Evolutionary conservation across 2,113 vertebrate species (phyloP).

Genomic region (Eolophus roseicapilla): DNA sequence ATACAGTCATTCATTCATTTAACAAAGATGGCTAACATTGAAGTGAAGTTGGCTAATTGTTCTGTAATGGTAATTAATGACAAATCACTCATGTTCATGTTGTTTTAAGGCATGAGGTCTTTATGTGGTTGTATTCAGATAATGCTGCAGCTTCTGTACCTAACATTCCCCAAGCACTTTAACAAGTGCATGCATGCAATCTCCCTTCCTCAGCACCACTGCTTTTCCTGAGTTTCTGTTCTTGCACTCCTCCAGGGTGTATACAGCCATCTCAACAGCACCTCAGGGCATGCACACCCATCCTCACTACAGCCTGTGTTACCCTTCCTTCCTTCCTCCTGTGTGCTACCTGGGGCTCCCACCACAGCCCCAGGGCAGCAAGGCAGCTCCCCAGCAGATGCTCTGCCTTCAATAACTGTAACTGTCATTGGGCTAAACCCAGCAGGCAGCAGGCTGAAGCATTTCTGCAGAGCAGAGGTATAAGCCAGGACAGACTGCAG

Average conservation of each 20-base stretch:
- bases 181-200: not conserved
- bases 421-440: not conserved
- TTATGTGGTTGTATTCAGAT: not conserved
- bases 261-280: not conserved
- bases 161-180: not conserved
- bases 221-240: not conserved
- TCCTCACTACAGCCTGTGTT: not conserved
- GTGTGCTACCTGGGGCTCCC: not conserved
- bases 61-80: not conserved
- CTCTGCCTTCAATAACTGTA: fast-evolving
- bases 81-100: not conserved
- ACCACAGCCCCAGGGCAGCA: not conserved
- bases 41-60: not conserved
- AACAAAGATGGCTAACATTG: not conserved
- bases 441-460: not conserved
- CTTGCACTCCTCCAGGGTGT: not conserved
- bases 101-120: not conserved
- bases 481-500: not conserved
- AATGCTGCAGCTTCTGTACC: not conserved
- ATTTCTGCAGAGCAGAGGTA: not conserved
- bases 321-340: not conserved
- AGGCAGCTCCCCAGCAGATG: no score
- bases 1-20: not conserved
- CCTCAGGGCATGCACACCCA: fast-evolving
- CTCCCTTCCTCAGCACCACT: not conserved